These are phyloP conservation scores for Ondatra zibethicus DNA, from an alignment of 2,113 vertebrate genomes.

Conservation along the genomic window DNA sequence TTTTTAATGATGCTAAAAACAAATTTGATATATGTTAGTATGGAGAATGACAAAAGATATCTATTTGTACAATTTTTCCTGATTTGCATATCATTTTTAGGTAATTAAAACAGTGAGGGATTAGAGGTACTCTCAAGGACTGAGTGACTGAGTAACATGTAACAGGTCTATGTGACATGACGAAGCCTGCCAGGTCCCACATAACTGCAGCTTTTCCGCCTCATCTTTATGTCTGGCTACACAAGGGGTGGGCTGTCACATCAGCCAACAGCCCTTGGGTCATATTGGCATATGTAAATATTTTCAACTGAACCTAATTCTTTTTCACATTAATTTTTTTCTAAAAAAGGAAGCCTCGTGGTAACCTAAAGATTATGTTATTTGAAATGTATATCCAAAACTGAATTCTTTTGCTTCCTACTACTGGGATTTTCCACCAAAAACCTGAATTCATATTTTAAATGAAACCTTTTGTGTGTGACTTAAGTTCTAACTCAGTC, in stretches of 20 bases:
- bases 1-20: constrained; percentile 1
- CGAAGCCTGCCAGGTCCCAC: neutral
- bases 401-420: neutral
- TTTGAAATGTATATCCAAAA: neutral
- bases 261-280: neutral
- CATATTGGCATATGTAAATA: neutral
- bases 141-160: neutral
- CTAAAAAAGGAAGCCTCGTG: neutral
- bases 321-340: neutral
- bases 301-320: neutral
- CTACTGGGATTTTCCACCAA: neutral
- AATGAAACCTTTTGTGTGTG: constrained; percentile 1
- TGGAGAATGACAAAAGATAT: neutral
- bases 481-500: neutral
- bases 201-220: accelerated
- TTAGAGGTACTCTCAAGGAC: neutral
- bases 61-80: constrained; percentile 18
- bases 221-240: neutral
- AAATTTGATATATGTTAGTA: constrained; percentile 3
- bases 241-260: neutral
- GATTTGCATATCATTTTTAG: neutral
- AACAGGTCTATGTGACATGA: neutral
- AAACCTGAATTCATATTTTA: neutral
- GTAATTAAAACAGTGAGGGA: neutral
- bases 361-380: neutral